Conservation (phyloP, 1,140 invertebrate genomes). For the Limonius californicus region DNA sequence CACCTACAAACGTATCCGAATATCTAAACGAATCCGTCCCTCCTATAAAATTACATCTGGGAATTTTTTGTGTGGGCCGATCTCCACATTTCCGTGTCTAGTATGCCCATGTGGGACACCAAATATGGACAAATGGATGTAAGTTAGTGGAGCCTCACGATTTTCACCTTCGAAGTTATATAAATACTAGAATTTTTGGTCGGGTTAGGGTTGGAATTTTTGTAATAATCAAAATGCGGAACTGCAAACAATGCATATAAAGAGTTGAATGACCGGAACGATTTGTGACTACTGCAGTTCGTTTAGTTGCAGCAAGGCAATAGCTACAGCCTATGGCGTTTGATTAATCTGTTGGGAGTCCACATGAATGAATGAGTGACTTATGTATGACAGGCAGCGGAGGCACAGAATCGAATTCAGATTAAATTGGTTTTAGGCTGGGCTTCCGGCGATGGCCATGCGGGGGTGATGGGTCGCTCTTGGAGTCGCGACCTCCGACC, state of each 20-base stretch:
- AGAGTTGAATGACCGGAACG: conserved; percentile 1
- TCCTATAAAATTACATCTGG: too few species aligned
- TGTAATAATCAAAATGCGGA: background rate
- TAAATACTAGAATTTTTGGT: too few species aligned
- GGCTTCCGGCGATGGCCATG: background rate
- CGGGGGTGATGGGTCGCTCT: too few species aligned
- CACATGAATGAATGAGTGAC: conserved; percentile 8
- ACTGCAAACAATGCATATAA: conserved; percentile 1
- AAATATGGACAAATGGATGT: background rate
- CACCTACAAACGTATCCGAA: too few species aligned
- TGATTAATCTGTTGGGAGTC: conserved; percentile 2
- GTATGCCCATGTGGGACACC: background rate
- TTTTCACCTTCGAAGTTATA: too few species aligned
- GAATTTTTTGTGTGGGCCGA: conserved; percentile 7
- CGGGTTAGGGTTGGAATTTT: too few species aligned
- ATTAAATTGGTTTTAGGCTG: conserved; percentile 3
- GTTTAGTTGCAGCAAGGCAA: background rate
- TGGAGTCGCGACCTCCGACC: too few species aligned
- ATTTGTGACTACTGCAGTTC: background rate
- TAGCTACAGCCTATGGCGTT: background rate
- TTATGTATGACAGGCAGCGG: conserved; percentile 7
- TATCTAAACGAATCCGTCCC: too few species aligned
- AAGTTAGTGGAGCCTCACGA: background rate
- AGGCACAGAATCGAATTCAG: conserved; percentile 1
- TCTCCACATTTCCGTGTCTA: background rate